A percentile compares a stretch with the other conserved stretches of the same genome.
Evolutionary conservation across 2,113 vertebrate species (phyloP).

Genomic region (Sigmodon hispidus): DNA sequence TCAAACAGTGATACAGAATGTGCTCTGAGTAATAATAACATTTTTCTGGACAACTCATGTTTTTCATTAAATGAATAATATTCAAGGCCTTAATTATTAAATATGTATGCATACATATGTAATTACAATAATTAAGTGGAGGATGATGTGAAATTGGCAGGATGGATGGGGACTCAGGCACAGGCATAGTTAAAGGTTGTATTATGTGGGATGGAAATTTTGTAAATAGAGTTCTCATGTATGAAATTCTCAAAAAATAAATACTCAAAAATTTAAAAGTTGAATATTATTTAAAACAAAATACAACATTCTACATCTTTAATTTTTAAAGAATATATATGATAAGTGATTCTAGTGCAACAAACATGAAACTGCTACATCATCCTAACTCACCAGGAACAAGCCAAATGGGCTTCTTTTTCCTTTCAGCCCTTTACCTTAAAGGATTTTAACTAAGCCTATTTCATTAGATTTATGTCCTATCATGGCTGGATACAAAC

Average conservation of each 20-base stretch:
- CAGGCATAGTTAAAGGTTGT: not conserved
- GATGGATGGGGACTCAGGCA: not conserved
- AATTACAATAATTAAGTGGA: not conserved
- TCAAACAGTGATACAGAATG: not conserved
- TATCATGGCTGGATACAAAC: not conserved
- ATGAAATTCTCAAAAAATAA: not conserved
- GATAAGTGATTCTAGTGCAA: not conserved
- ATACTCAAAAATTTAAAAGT: not conserved
- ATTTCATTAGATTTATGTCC: not conserved
- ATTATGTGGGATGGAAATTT: not conserved
- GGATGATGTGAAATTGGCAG: not conserved
- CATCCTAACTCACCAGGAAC: not conserved
- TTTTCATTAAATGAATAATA: not conserved
- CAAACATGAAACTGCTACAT: not conserved
- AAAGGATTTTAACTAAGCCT: not conserved
- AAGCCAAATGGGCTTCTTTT: not conserved
- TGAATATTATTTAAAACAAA: not conserved
- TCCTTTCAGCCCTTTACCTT: not conserved
- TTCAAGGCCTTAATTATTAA: not conserved
- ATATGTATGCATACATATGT: not conserved
- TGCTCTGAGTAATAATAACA: no score
- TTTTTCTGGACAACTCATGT: not conserved
- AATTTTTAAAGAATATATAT: not conserved
- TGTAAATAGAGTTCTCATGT: not conserved
- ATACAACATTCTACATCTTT: no score